Base-by-base conservation (phyloP, 2,797 vertebrate species). In the Scarus forsteni region DNA sequence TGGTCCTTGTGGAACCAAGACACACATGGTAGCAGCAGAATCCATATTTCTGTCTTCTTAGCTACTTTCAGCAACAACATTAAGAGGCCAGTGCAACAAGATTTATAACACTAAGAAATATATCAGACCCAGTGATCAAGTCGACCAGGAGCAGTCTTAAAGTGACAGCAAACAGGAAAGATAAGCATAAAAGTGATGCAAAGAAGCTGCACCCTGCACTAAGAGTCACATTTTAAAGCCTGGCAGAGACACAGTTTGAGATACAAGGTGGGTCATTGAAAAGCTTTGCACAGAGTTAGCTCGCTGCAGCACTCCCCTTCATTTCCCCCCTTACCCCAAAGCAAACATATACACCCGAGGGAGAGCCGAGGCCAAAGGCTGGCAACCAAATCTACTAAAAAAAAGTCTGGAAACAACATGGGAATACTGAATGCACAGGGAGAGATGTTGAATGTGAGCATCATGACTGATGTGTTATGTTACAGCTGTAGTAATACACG, bases 1-100 rank as follows among this genome's bases (percentile, higher is more conserved):
- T 95, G 94, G 94, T 95, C 94, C 94, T 93, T 94, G 93, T 94
- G 95, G 94, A 94, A 94, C 94, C 94, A 95, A 94, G 95, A 95
- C 91, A 91, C 94, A 92, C 93, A 95, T 94, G 95, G 95, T 94
- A 92, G 87, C 91, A 82, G 74, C 85, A 91, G 71, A 89, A 81
- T 89, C 61, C 64, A 89, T 81, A 75, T 85, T 85, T 85, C 58
- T 84, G 35, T 45, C 51, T 56, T 62, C 77, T 56, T 49, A 71
- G 52, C 19, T 56, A 10, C 66, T 70, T 78, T 66, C n/a, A 61
- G 45, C 46, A 64, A 8, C 46, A 60, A 19, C 36, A 50, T 66
- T 70, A 54, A 56, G 60, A 68, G 72, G 36, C 43, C 49, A 52
- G 15, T 3, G 42, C 38, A 48, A 51, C 64, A 60, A 54, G 46